Percentiles rank a stretch among this genome's conserved stretches.
These are phyloP conservation scores for Biston betularia DNA, from an alignment of 2,888 invertebrate species.

Conservation along the genomic window DNA sequence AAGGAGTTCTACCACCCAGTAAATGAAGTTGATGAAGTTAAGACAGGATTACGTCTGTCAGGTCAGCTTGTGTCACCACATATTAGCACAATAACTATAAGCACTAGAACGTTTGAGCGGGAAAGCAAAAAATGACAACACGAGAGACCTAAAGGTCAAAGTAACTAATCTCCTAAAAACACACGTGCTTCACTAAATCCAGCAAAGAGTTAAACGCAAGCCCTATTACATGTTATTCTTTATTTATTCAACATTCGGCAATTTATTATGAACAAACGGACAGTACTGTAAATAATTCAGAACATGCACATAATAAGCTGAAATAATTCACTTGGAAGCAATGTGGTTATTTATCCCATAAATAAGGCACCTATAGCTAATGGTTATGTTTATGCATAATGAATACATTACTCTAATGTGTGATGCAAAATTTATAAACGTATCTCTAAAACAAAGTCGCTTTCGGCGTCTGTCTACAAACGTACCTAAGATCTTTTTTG, in stretches of 20 bases:
- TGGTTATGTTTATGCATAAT: slow-evolving; percentile 12
- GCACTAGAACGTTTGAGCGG: too few species aligned
- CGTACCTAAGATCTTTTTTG: too few species aligned
- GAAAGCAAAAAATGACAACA: too few species aligned
- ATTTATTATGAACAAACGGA: slow-evolving; percentile 32
- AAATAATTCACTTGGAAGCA: slow-evolving; percentile 49
- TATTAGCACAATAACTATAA: too few species aligned
- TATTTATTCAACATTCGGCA: slow-evolving; percentile 33
- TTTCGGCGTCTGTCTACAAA: too few species aligned
- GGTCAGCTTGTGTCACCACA: too few species aligned
- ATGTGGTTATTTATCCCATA: slow-evolving; percentile 31
- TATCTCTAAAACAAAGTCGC: too few species aligned
- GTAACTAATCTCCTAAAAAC: slow-evolving; percentile 1
- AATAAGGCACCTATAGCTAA: slow-evolving; percentile 42
- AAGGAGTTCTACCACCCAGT: too few species aligned
- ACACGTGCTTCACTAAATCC: slow-evolving; percentile 27
- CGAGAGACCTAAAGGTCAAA: too few species aligned
- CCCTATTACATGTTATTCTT: slow-evolving; percentile 30
- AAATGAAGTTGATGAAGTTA: too few species aligned
- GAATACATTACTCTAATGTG: slow-evolving; percentile 9
- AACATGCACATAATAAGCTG: slow-evolving; percentile 57
- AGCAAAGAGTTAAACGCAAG: slow-evolving; percentile 28
- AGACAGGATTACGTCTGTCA: too few species aligned
- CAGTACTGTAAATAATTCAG: slow-evolving; percentile 54
- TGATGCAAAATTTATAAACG: slow-evolving; percentile 1